Percentiles rank a stretch among this genome's conserved stretches.
phyloP scores from a whole-genome alignment of 2,888 invertebrate genomes.

The Patella depressa region DNA sequence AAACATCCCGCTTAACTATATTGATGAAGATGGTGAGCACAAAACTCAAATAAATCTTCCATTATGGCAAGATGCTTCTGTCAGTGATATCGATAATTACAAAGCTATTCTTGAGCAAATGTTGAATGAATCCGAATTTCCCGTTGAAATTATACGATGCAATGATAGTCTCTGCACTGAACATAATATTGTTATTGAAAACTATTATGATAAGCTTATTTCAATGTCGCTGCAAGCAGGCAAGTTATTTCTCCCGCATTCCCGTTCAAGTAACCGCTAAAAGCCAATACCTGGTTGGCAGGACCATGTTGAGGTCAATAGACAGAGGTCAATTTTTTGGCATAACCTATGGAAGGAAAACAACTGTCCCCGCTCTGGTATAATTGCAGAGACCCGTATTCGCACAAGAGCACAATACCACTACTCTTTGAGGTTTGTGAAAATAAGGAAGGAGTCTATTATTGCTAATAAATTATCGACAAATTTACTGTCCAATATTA shows the following conservation, averaged over 20 bases:
- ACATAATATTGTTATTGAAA: not conserved
- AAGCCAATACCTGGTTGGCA: not conserved
- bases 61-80: too few species aligned
- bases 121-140: not conserved
- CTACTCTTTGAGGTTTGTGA: not conserved
- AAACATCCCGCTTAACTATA: not conserved
- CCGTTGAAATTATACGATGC: not conserved
- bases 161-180: not conserved
- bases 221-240: not conserved
- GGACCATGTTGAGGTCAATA: not conserved
- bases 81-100: too few species aligned
- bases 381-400: not conserved
- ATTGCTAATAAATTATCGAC: not conserved
- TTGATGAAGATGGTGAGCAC: not conserved
- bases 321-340: not conserved
- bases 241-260: not conserved
- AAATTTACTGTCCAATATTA: not conserved
- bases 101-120: too few species aligned
- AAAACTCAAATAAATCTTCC: too few species aligned
- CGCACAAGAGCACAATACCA: conserved; percentile 9
- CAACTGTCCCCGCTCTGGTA: not conserved
- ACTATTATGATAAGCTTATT: not conserved
- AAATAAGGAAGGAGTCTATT: not conserved
- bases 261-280: not conserved
- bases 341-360: conserved; percentile 6